phyloP scores from a whole-genome alignment of 1,140 invertebrate species.

The Eueides isabella region DNA sequence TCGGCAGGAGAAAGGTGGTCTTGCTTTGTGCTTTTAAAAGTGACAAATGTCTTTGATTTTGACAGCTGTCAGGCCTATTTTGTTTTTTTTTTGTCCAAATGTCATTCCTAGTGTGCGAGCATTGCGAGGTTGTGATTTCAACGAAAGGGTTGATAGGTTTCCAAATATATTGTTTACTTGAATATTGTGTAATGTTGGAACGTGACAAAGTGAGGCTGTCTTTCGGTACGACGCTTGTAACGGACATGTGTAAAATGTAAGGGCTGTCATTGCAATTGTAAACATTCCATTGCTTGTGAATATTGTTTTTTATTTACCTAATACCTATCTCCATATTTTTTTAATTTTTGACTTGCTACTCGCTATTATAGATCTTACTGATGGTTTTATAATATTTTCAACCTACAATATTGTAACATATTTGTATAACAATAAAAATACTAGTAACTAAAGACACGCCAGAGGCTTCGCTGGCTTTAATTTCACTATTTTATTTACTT shows the following conservation, averaged over 20 bases:
- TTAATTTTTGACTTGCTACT: too few relatives aligned
- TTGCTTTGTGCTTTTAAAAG: conserved; percentile 48
- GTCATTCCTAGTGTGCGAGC: conserved; percentile 35
- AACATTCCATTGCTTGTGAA: conserved; percentile 80
- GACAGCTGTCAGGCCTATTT: conserved; percentile 32
- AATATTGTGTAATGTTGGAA: conserved; percentile 22
- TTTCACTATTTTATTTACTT: too few relatives aligned
- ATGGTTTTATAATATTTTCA: too few relatives aligned
- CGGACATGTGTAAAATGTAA: conserved; percentile 56
- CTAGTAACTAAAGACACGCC: too few relatives aligned
- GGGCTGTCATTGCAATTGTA: conserved; percentile 74
- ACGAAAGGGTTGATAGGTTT: conserved; percentile 47
- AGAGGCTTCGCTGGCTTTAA: too few relatives aligned
- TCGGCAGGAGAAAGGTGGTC: conserved; percentile 51
- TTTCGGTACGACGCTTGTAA: conserved; percentile 39
- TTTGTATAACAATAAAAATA: too few relatives aligned
- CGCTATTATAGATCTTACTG: too few relatives aligned
- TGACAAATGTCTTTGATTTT: conserved; percentile 21
- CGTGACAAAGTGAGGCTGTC: conserved; percentile 43
- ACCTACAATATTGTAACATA: too few relatives aligned
- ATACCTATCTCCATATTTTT: background rate
- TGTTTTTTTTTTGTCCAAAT: conserved; percentile 25
- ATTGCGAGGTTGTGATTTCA: conserved; percentile 59
- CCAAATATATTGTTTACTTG: conserved; percentile 38
- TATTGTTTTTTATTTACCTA: conserved; percentile 59